These are phyloP conservation scores for Sphaerophoria rueppellii DNA, from an alignment of 2,888 invertebrate genomes.

Conservation along the genomic window DNA sequence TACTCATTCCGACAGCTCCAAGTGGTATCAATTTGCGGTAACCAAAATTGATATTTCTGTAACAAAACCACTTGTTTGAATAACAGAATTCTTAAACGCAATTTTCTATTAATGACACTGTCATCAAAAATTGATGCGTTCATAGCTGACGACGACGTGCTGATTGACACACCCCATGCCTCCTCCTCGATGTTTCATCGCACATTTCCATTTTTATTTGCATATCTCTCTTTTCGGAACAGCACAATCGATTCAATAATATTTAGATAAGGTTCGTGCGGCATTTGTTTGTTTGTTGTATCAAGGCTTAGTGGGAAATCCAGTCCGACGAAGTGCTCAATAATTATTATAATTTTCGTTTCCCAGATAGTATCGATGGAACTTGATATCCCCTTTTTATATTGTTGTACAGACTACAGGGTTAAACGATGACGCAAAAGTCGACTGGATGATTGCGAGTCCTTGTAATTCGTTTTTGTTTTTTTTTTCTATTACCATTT, in stretches of 20 bases:
- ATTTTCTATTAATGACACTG: constrained; percentile 32
- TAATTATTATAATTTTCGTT: constrained; percentile 34
- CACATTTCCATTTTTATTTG: constrained; percentile 44
- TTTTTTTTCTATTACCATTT: neutral
- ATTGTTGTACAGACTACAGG: neutral
- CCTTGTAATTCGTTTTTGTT: neutral
- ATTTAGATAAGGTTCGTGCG: constrained; percentile 27
- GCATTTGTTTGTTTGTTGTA: constrained; percentile 40
- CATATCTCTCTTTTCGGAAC: constrained; percentile 38
- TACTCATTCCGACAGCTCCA: too few species aligned
- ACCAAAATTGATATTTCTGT: too few species aligned
- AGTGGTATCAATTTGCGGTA: too few species aligned
- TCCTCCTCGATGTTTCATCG: neutral
- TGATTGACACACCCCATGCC: constrained; percentile 50
- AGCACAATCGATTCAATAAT: constrained; percentile 20
- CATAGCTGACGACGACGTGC: constrained; percentile 30
- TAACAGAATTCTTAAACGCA: constrained; percentile 21
- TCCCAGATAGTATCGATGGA: constrained; percentile 21
- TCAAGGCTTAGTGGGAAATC: constrained; percentile 36
- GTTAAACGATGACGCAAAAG: neutral
- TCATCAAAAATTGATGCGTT: constrained; percentile 9
- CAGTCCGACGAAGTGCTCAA: constrained; percentile 41
- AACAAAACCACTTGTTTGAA: neutral
- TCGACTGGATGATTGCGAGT: constrained; percentile 7
- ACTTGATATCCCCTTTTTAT: neutral